Percentiles rank a stretch among this genome's conserved stretches.
phyloP scores from a whole-genome alignment of 2,888 invertebrate genomes.

The Acheta domesticus region DNA sequence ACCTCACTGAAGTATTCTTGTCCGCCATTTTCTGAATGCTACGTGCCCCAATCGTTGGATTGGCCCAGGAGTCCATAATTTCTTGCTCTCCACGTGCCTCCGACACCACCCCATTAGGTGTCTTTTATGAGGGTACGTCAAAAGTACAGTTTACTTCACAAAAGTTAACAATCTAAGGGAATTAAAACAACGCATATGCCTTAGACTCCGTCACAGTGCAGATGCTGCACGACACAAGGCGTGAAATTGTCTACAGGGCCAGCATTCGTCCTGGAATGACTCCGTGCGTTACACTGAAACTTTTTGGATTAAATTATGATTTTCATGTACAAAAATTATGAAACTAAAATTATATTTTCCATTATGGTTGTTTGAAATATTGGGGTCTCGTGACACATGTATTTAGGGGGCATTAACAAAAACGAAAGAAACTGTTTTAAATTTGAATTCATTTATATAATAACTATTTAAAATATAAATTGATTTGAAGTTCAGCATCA shows the following conservation, averaged over 20 bases:
- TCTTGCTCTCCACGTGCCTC: background rate
- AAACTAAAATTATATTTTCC: too few relatives aligned
- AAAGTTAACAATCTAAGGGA: background rate
- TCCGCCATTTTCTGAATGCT: background rate
- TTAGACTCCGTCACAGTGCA: background rate
- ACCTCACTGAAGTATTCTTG: background rate
- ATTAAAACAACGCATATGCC: background rate
- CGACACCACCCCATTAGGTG: background rate
- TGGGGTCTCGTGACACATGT: too few relatives aligned
- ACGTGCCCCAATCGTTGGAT: background rate
- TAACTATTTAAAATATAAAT: too few relatives aligned
- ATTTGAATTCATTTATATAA: too few relatives aligned
- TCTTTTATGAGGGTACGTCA: background rate
- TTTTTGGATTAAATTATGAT: too few relatives aligned
- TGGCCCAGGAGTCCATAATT: background rate
- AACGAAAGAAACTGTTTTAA: too few relatives aligned
- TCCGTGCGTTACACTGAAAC: too few relatives aligned
- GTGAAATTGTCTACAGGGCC: background rate
- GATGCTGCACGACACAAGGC: background rate
- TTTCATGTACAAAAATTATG: too few relatives aligned
- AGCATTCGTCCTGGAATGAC: too few relatives aligned
- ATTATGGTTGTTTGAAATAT: too few relatives aligned
- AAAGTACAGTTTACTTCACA: background rate
- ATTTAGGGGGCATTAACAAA: too few relatives aligned
- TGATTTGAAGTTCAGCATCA: too few relatives aligned